A percentile compares a stretch with the other conserved stretches of the same genome.
Conservation (phyloP, 37 sponge, comb jelly and placozoan genomes). For the Cliona cf. orientalis region DNA sequence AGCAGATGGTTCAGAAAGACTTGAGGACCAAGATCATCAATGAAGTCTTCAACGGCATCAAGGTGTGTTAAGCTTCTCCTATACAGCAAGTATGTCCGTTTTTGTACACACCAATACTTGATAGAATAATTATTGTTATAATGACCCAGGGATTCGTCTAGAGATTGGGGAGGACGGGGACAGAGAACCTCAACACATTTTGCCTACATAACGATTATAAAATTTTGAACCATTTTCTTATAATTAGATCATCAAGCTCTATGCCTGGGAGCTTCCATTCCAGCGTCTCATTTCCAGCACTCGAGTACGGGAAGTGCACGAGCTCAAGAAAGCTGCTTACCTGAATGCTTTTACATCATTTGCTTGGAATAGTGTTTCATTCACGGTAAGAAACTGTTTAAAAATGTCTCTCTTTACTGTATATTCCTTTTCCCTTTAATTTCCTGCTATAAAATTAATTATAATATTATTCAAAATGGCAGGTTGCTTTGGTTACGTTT, state of each 20-base stretch:
- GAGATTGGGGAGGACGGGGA: too few relatives aligned
- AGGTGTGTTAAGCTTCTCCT: constrained; percentile 50
- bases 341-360: constrained; percentile 77
- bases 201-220: background rate
- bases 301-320: constrained; percentile 68
- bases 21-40: constrained; percentile 82
- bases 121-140: too few relatives aligned
- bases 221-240: background rate
- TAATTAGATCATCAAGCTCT: constrained; percentile 91
- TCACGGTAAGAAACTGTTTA: constrained; percentile 65
- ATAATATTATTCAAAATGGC: too few relatives aligned
- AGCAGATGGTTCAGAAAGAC: constrained; percentile 85
- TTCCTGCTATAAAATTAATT: too few relatives aligned
- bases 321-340: constrained; percentile 62
- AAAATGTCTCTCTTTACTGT: background rate
- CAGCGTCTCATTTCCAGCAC: constrained; percentile 66
- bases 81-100: background rate
- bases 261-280: constrained; percentile 95
- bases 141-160: too few relatives aligned
- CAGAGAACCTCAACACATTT: too few relatives aligned
- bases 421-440: too few relatives aligned
- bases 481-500: constrained; percentile 97
- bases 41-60: constrained; percentile 90
- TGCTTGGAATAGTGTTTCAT: constrained; percentile 92
- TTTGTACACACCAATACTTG: too few relatives aligned